Conservation (phyloP, 2,888 invertebrate genomes). For the Mactromeris polynyma region DNA sequence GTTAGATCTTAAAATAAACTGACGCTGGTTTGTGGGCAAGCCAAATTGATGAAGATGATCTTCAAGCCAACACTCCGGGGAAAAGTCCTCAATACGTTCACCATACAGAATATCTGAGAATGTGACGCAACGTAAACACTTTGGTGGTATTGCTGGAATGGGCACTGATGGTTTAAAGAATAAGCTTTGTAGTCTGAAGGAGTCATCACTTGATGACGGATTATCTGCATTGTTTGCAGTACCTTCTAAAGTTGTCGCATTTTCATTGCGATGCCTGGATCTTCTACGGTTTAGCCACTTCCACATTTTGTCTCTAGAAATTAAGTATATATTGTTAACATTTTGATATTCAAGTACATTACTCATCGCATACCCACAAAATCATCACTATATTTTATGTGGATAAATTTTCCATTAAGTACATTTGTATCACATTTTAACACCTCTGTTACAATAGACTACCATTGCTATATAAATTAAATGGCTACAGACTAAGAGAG, state of each 20-base stretch:
- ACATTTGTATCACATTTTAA: too few species aligned
- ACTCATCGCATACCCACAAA: too few species aligned
- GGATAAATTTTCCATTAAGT: too few species aligned
- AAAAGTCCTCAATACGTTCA: constrained; percentile 76
- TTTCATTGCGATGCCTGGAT: constrained; percentile 22
- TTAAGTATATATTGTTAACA: not conserved
- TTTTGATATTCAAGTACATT: too few species aligned
- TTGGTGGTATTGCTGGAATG: constrained; percentile 65
- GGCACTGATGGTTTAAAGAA: constrained; percentile 34
- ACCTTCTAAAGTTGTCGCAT: not conserved
- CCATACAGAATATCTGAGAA: constrained; percentile 75
- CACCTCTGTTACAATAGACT: too few species aligned
- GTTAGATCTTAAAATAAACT: not conserved
- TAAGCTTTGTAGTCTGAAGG: not conserved
- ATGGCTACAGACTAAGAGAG: too few species aligned
- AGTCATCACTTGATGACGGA: not conserved
- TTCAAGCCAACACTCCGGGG: constrained; percentile 78
- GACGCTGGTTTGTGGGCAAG: constrained; percentile 19
- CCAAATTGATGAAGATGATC: constrained; percentile 76
- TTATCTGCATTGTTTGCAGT: not conserved
- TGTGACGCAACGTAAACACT: constrained; percentile 72
- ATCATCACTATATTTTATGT: too few species aligned
- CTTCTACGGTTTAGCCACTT: constrained; percentile 53
- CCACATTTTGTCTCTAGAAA: constrained; percentile 29
- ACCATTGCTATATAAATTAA: too few species aligned